phyloP scores from a whole-genome alignment of 2,888 invertebrate genomes.

The Myopa testacea region DNA sequence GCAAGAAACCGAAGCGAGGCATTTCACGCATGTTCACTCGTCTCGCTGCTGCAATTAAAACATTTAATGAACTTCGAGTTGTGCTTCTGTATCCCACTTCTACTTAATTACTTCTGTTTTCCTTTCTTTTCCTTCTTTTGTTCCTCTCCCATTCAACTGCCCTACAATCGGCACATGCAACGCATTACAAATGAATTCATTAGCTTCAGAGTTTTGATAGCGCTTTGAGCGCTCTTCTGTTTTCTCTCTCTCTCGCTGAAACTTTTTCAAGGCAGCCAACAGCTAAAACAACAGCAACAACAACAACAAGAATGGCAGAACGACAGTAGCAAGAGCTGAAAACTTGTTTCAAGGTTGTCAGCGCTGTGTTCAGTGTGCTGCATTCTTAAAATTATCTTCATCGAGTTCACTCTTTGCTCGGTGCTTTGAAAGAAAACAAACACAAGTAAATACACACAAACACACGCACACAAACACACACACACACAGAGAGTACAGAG shows the following conservation, averaged over 20 bases:
- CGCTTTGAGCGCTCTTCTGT: neutral
- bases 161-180: constrained; percentile 17
- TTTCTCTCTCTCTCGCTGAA: neutral
- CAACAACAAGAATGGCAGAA: neutral
- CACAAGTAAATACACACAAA: neutral
- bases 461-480: too few species aligned
- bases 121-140: neutral
- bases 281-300: too few species aligned
- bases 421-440: neutral
- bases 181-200: constrained; percentile 24
- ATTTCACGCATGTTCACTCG: neutral
- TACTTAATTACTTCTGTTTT: neutral
- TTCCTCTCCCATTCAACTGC: constrained; percentile 3
- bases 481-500: neutral
- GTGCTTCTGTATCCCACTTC: neutral
- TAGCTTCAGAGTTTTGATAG: neutral
- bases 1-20: too few species aligned
- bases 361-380: too few species aligned
- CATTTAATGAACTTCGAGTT: constrained; percentile 18
- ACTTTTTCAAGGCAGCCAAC: too few species aligned
- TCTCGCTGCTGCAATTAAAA: constrained; percentile 14
- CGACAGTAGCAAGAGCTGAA: neutral
- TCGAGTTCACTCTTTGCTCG: neutral
- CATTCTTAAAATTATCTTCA: neutral
- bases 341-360: neutral